Conservation (phyloP, 2,113 vertebrate genomes). For the Delphinus delphis region DNA sequence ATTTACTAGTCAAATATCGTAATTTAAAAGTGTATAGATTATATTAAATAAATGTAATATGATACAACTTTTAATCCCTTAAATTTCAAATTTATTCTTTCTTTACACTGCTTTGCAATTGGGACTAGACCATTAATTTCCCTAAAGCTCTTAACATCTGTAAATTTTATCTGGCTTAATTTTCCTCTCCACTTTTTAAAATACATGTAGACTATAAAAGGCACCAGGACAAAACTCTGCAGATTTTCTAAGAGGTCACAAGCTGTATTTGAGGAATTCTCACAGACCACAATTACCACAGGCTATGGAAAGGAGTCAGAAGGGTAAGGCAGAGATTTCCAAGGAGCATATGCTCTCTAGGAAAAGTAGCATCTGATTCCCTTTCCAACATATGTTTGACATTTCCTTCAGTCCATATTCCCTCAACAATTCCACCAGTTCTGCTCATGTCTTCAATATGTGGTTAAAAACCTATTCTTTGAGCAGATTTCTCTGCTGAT, state of each 20-base stretch:
- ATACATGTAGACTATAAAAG: not conserved
- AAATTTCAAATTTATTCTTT: not conserved
- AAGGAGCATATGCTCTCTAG: not conserved
- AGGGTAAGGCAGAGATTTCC: not conserved
- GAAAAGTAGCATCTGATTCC: not conserved
- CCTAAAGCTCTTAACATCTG: not conserved
- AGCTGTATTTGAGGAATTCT: not conserved
- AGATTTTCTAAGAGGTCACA: not conserved
- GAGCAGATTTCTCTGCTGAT: not conserved
- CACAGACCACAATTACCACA: not conserved
- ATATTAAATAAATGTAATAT: not conserved
- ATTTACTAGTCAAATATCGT: not conserved
- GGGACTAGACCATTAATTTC: not conserved
- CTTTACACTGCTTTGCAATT: not conserved
- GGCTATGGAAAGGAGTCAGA: not conserved
- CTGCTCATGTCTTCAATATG: not conserved
- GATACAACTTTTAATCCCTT: not conserved
- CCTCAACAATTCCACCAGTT: not conserved
- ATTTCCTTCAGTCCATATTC: not conserved
- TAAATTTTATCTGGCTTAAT: not conserved
- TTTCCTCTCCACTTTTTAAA: not conserved
- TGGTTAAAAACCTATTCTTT: not conserved
- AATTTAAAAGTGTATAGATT: not conserved
- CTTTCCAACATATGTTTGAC: not conserved
- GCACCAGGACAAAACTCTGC: not conserved